Conservation (phyloP, 2,113 vertebrate genomes). For the Australoheros scitulus region DNA sequence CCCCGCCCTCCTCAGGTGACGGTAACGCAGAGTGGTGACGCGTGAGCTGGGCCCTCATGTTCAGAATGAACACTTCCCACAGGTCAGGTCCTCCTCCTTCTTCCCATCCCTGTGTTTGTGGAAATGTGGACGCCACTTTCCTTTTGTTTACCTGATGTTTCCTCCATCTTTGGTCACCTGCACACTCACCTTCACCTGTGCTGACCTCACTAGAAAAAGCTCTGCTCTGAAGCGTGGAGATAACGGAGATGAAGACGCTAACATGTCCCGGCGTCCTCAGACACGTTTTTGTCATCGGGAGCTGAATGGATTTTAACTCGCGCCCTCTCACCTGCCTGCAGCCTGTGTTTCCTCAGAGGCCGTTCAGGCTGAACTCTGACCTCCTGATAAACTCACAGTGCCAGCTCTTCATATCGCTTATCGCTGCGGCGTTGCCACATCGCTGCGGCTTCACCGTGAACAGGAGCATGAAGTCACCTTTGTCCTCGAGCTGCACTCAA, state of each 20-base stretch:
- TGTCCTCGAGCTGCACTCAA: rapidly evolving
- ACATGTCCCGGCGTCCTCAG: not conserved
- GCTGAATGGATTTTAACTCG: no score
- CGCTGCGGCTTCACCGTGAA: not conserved
- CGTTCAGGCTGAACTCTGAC: not conserved
- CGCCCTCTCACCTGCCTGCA: not conserved
- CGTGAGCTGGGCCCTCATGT: no score
- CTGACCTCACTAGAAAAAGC: no score
- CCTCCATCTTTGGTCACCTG: no score
- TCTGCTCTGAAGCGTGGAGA: not conserved
- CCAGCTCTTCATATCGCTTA: not conserved
- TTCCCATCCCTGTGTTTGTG: no score
- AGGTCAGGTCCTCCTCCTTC: no score
- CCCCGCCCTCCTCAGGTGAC: no score
- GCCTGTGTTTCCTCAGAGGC: not conserved
- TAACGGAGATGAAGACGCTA: rapidly evolving
- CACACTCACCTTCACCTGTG: no score
- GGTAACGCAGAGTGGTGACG: no score
- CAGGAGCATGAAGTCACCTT: not conserved
- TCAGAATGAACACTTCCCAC: no score
- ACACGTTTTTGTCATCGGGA: not conserved
- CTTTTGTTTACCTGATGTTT: no score
- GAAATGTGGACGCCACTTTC: no score
- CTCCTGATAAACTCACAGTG: not conserved
- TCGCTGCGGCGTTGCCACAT: not conserved